Evolutionary conservation across 2,797 vertebrate genomes (phyloP), one percentile per base, ranked within the genome.

Genomic region (Simalia tracyae): DNA sequence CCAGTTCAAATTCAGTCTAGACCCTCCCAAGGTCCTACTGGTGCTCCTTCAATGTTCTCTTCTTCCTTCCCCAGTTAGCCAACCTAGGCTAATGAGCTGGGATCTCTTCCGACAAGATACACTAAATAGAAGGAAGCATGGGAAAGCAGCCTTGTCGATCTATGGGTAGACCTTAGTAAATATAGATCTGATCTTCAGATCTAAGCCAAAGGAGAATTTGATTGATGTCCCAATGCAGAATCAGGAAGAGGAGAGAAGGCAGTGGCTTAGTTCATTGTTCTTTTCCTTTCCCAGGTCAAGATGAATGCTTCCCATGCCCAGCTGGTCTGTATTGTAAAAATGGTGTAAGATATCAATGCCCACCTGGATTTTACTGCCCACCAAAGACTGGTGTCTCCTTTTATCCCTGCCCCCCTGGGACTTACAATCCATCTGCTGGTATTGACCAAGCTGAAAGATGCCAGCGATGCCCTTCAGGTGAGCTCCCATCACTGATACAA

Each of bases 401-500:
- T 86, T 91, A 98, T 92, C 98, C 98, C 2, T 98, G 98, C 94
- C 98, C 98, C n/a, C 98, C 98, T 54, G 98, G 98, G 31, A 98
- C 97, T 36, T 98, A 97, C 97, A 98, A 96, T 96, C 97, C 98
- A 86, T 96, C 96, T 28, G 94, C 97, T 0, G 98, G 98, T 64
- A 97, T 97, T 90, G 98, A 97, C 94, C 97, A 93, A 84, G 97
- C 97, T 10, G 98, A 98, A 95, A 97, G 97, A 94, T 99, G 98
- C 97, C 97, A 97, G 91, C 97, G 97, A 92, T 98, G 98, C 97
- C 98, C 98, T 97, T 97, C 98, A 98, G 98, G 98, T 99, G 96
- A 98, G 96, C 96, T 88, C 14, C 17, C 3, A 1, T 64, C n/a
- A 22, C 15, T 42, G 24, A 68, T 8, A 63, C 9, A 22, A 31